Evolutionary conservation across 1,140 invertebrate species (phyloP).

Genomic region (Trinorchestia longiramus): DNA sequence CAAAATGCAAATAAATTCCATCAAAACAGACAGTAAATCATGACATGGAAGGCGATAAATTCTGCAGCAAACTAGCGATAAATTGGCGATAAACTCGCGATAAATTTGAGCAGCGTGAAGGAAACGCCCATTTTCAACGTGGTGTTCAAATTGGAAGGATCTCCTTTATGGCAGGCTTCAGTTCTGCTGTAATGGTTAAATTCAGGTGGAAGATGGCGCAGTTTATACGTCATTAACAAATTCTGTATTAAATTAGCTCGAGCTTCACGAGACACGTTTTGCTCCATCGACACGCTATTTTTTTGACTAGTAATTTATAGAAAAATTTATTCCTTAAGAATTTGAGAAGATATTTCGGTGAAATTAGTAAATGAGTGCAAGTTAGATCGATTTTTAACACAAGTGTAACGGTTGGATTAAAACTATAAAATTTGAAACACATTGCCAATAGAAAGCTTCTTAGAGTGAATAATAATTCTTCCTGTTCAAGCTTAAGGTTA

Average conservation of each 20-base stretch:
- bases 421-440: neutral
- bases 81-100: slow-evolving; percentile 50
- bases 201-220: neutral
- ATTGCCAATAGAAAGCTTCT: too few species aligned
- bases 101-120: slow-evolving; percentile 47
- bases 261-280: neutral
- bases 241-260: neutral
- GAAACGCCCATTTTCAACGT: slow-evolving; percentile 35
- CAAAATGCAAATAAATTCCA: slow-evolving; percentile 48
- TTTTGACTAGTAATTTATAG: neutral
- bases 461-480: too few species aligned
- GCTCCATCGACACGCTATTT: neutral
- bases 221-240: neutral
- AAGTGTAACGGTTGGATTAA: neutral
- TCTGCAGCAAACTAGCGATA: slow-evolving; percentile 51
- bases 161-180: neutral
- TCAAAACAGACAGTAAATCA: slow-evolving; percentile 48
- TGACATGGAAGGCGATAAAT: slow-evolving; percentile 30
- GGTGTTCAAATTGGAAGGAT: slow-evolving; percentile 45
- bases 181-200: neutral
- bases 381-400: neutral
- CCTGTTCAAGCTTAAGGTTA: too few species aligned
- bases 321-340: neutral
- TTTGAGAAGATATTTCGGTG: neutral
- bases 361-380: neutral